These are phyloP conservation scores for Gavialis gangeticus DNA, from an alignment of 2,113 vertebrate species.

Conservation along the genomic window DNA sequence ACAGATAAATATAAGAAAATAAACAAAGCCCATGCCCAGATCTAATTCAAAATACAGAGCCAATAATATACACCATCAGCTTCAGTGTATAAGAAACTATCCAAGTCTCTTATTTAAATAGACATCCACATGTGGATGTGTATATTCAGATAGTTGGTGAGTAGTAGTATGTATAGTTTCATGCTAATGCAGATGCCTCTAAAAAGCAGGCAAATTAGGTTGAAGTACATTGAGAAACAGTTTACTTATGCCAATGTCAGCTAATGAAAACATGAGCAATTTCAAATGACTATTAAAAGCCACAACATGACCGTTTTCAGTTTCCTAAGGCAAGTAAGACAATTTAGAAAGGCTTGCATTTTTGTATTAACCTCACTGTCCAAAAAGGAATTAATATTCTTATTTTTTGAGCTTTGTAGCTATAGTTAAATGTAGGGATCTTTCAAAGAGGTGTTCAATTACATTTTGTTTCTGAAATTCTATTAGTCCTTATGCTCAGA, in stretches of 20 bases:
- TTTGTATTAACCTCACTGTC: constrained; percentile 30
- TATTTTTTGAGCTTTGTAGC: not conserved
- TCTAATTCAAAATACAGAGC: constrained; percentile 7
- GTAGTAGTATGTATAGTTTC: not conserved
- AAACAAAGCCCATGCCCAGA: constrained; percentile 4
- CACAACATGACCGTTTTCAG: constrained; percentile 42
- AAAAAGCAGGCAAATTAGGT: constrained; percentile 36
- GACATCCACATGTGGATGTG: constrained; percentile 19
- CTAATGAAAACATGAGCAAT: constrained; percentile 22
- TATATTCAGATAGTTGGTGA: not conserved
- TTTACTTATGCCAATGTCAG: constrained; percentile 60
- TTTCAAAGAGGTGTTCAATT: not conserved
- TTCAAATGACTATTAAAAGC: constrained; percentile 49
- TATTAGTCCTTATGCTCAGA: not conserved
- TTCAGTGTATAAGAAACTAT: constrained; percentile 13
- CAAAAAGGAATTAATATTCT: not conserved
- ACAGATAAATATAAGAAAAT: not conserved
- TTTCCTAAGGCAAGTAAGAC: constrained; percentile 38
- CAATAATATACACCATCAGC: constrained; percentile 19
- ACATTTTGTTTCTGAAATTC: not conserved
- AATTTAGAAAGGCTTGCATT: constrained; percentile 40
- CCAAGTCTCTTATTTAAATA: constrained; percentile 29
- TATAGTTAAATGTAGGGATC: not conserved
- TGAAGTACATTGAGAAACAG: constrained; percentile 51
- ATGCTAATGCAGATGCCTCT: not conserved